Evolutionary conservation across 2,888 invertebrate genomes (phyloP).

Genomic region (Campoletis raptor): DNA sequence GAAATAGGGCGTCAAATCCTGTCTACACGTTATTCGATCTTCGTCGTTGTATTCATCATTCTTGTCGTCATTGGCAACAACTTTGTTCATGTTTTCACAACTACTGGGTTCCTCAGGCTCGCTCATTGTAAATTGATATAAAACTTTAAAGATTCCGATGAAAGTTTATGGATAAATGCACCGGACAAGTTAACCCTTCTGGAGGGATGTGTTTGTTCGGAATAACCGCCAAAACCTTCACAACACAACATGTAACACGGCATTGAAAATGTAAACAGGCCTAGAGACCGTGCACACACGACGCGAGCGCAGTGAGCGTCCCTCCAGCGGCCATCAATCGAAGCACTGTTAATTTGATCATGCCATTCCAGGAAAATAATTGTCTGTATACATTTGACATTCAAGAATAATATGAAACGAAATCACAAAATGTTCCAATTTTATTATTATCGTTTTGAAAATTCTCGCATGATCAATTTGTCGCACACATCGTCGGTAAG

Average conservation of each 20-base stretch:
- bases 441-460: neutral
- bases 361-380: neutral
- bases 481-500: neutral
- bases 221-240: conserved; percentile 67
- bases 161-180: neutral
- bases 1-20: conserved; percentile 74
- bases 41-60: conserved; percentile 18
- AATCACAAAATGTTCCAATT: neutral
- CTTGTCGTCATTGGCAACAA: conserved; percentile 20
- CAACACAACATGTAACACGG: neutral
- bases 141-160: neutral
- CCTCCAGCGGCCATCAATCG: neutral
- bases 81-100: conserved; percentile 11
- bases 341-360: neutral
- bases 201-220: conserved; percentile 16
- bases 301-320: neutral
- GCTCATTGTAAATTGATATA: conserved; percentile 22
- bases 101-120: conserved; percentile 46
- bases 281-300: neutral
- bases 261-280: neutral
- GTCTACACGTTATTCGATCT: conserved; percentile 62
- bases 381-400: neutral
- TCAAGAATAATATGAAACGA: neutral
- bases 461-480: neutral
- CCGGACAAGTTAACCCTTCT: conserved; percentile 8